Evolutionary conservation across 2,113 vertebrate genomes (phyloP), one percentile per base, ranked within the genome.

Genomic region (Epinephelus cyanopodus): DNA sequence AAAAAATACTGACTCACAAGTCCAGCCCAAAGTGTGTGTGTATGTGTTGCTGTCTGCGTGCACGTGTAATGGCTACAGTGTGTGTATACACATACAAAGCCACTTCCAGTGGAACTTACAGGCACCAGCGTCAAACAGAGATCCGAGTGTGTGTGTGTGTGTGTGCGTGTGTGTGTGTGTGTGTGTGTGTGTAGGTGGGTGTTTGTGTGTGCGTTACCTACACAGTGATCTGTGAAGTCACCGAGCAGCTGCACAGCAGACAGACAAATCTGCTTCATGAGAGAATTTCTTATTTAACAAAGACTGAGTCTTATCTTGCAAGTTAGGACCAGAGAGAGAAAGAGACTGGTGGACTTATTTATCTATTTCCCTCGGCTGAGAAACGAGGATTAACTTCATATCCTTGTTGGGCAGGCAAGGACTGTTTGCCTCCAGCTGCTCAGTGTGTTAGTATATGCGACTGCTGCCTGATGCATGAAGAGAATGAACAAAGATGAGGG

Each of bases 141-240:
- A 45, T 65, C 33, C 45, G 8, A 45, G 62, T 21, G 69, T 68
- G 77, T 64, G 69, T 68, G 77, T 64, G 72, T 80, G 88, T 42
- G 64, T 21, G 8, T 64, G n/a, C n/a, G 73, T 77, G 62, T 73
- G 53, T n/a, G n/a, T 57, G 66, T 23, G 5, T 60, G 67, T 71
- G 62, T 21, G 69, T 68, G 77, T 64, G 69, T 68, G 77, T 64
- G 72, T 81, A 21, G 50, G 88, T 42, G 64, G 25, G 8, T 64
- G 74, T 77, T 67, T 73, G 53, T n/a, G n/a, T 57, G 66, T 23
- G 5, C 60, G 67, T 71, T 78, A 15, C 60, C 68, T 25, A 50
- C 68, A 74, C n/a, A 7, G 47, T 42, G 73, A 78, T 76, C 67
- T 66, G 80, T 57, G 77, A 60, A 70, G 66, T 58, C 81, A 33